Evolutionary conservation across 2,888 invertebrate genomes (phyloP).

Genomic region (Agrotis puta): DNA sequence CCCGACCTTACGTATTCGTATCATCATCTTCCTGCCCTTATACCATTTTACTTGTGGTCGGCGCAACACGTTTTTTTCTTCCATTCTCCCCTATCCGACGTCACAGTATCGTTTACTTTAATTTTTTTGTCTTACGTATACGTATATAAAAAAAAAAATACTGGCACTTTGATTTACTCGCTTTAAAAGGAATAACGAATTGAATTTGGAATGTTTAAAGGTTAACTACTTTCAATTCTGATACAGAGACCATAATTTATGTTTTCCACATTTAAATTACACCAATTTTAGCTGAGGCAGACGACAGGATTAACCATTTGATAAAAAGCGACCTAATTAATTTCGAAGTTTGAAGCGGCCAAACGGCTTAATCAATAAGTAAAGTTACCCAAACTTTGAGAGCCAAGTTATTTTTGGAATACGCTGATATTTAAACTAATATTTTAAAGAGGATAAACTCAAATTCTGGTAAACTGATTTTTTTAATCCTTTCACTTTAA

Average conservation of each 20-base stretch:
- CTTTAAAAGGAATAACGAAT: background rate
- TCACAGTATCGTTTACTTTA: too few relatives aligned
- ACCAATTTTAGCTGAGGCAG: background rate
- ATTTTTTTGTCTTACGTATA: too few relatives aligned
- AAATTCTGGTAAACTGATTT: too few relatives aligned
- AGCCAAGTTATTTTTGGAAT: constrained; percentile 17
- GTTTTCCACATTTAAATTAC: background rate
- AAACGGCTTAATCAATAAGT: constrained; percentile 8
- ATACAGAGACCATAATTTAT: constrained; percentile 4
- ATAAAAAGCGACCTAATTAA: constrained; percentile 20
- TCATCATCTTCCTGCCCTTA: too few relatives aligned
- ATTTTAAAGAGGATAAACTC: too few relatives aligned
- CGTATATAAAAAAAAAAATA: too few relatives aligned
- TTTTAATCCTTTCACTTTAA: too few relatives aligned
- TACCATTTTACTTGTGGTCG: too few relatives aligned
- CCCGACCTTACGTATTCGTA: too few relatives aligned
- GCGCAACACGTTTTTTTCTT: too few relatives aligned
- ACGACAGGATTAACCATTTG: background rate
- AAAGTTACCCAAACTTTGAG: constrained; percentile 31
- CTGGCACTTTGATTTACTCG: background rate
- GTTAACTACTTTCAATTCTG: constrained; percentile 42
- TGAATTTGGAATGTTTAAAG: constrained; percentile 26
- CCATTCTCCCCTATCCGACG: too few relatives aligned
- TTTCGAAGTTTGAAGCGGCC: constrained; percentile 6
- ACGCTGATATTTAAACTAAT: background rate